Evolutionary conservation across 2,888 invertebrate genomes (phyloP).

Genomic region (Calliopum simillimum): DNA sequence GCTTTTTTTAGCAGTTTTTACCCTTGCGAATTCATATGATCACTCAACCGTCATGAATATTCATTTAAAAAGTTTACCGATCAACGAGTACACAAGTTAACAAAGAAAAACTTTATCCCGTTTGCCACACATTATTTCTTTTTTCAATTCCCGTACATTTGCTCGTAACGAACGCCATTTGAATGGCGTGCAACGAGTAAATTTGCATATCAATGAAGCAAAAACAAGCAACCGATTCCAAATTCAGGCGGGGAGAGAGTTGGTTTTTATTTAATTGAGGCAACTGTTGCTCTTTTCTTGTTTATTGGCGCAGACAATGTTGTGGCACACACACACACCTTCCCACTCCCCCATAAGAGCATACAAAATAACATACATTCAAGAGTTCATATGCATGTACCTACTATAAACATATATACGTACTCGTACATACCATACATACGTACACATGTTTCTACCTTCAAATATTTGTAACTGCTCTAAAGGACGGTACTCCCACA

Average conservation of each 20-base stretch:
- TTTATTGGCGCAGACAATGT: slow-evolving; percentile 44
- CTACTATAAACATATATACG: no score
- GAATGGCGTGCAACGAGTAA: background rate
- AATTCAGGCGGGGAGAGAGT: background rate
- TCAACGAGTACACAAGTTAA: background rate
- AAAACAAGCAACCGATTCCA: background rate
- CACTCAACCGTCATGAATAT: slow-evolving; percentile 9
- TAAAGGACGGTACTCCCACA: background rate
- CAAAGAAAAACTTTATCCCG: background rate
- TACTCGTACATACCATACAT: no score
- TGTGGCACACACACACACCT: no score
- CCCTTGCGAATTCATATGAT: background rate
- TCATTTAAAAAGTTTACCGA: slow-evolving; percentile 20
- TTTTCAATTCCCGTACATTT: background rate
- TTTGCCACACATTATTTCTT: background rate
- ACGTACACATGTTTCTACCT: background rate
- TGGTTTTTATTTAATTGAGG: slow-evolving; percentile 45
- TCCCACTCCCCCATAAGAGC: no score
- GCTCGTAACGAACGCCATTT: background rate
- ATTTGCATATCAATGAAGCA: slow-evolving; percentile 14
- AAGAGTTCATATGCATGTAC: no score
- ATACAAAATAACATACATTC: background rate
- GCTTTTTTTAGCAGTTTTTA: no score
- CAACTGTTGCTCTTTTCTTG: slow-evolving; percentile 61
- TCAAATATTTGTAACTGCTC: background rate